Percentiles rank a stretch among this genome's conserved stretches.
These are phyloP conservation scores for Escarpia spicata DNA, from an alignment of 2,888 invertebrate genomes.

Conservation along the genomic window DNA sequence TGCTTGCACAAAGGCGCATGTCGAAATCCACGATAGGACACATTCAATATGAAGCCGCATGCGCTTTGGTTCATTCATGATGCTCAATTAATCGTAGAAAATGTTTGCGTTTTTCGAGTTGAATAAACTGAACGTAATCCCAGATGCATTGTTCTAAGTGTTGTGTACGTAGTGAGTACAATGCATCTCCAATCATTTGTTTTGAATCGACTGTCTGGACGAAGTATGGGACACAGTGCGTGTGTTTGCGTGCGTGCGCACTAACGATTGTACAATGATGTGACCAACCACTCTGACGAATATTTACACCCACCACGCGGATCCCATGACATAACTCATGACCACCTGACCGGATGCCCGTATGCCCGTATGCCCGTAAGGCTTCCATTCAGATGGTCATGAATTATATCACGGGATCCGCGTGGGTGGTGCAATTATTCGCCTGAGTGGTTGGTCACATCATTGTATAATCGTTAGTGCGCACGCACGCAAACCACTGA, in stretches of 20 bases:
- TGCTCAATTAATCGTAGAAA: background rate
- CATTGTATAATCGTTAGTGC: background rate
- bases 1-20: background rate
- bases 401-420: background rate
- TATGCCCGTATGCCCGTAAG: background rate
- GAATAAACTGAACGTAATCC: background rate
- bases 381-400: background rate
- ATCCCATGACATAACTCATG: background rate
- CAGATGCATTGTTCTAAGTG: background rate
- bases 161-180: background rate
- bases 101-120: background rate
- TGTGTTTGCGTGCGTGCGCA: background rate
- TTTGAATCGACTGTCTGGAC: background rate
- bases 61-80: background rate
- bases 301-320: background rate
- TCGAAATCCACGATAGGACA: background rate
- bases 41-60: background rate
- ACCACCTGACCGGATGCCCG: background rate
- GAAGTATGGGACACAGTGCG: background rate
- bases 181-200: background rate
- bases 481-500: background rate
- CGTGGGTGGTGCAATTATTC: background rate
- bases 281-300: background rate
- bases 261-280: background rate
- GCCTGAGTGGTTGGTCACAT: background rate